phyloP scores from a whole-genome alignment of 2,888 invertebrate species.

The Chalcosyrphus nemorum region DNA sequence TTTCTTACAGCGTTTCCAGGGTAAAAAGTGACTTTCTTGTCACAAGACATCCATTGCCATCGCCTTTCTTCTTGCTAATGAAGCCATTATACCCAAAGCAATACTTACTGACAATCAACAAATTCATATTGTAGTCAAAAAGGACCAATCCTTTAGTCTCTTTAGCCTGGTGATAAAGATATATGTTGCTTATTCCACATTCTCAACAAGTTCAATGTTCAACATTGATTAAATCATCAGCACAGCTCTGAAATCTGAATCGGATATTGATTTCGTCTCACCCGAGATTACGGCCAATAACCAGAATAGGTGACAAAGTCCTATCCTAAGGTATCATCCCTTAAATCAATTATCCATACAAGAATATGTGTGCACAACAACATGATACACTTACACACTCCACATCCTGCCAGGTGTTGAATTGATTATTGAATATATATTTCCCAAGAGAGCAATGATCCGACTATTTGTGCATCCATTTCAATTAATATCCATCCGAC shows the following conservation, averaged over 20 bases:
- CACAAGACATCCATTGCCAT: no score
- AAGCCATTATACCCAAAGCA: no score
- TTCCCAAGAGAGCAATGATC: slow-evolving; percentile 15
- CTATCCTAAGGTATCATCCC: neutral
- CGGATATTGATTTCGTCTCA: slow-evolving; percentile 3
- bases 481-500: neutral
- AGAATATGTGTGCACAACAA: neutral
- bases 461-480: slow-evolving; percentile 5
- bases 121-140: no score
- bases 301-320: neutral
- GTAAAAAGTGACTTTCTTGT: no score
- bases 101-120: no score
- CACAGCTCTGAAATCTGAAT: neutral
- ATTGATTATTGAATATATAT: slow-evolving; percentile 16
- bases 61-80: no score
- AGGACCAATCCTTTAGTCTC: no score
- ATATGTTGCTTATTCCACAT: no score
- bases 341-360: slow-evolving; percentile 1
- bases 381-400: neutral
- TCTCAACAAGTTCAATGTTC: no score
- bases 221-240: no score
- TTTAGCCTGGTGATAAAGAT: no score
- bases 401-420: neutral
- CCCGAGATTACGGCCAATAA: neutral
- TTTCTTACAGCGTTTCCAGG: no score